Conservation (phyloP, 2,797 vertebrate species). For the Hipposideros larvatus region DNA sequence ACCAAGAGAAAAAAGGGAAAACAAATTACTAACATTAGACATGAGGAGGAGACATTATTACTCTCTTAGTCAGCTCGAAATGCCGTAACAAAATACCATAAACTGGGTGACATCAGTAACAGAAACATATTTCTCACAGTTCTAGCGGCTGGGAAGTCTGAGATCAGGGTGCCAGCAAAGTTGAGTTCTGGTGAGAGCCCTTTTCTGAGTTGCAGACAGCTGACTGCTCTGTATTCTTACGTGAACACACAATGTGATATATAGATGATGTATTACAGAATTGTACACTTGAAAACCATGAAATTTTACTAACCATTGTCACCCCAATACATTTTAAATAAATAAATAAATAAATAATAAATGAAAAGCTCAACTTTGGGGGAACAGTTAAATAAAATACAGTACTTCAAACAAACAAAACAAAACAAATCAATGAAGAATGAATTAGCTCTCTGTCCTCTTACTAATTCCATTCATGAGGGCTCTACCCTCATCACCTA, state of each 20-base stretch:
- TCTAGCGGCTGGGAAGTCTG: background rate
- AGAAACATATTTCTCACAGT: background rate
- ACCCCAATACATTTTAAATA: no score
- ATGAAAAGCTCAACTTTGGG: no score
- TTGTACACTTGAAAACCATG: no score
- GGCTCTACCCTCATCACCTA: background rate
- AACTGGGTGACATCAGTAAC: background rate
- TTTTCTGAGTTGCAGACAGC: background rate
- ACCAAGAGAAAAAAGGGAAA: background rate
- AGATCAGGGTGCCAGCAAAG: background rate
- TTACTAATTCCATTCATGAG: background rate
- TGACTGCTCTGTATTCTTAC: background rate
- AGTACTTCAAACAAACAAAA: no score
- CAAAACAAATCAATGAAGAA: background rate
- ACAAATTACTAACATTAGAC: background rate
- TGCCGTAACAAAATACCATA: background rate
- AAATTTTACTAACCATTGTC: no score
- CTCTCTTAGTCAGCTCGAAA: background rate
- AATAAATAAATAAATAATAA: no score
- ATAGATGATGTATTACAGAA: background rate
- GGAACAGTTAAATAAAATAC: no score
- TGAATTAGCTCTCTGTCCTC: background rate
- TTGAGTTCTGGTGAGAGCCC: background rate
- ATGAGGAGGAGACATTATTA: background rate
- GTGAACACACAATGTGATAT: no score